Evolutionary conservation across 37 sponge, comb jelly and placozoan genomes (phyloP), one percentile per base, ranked within the genome.

Genomic region (Agelas oroides): DNA sequence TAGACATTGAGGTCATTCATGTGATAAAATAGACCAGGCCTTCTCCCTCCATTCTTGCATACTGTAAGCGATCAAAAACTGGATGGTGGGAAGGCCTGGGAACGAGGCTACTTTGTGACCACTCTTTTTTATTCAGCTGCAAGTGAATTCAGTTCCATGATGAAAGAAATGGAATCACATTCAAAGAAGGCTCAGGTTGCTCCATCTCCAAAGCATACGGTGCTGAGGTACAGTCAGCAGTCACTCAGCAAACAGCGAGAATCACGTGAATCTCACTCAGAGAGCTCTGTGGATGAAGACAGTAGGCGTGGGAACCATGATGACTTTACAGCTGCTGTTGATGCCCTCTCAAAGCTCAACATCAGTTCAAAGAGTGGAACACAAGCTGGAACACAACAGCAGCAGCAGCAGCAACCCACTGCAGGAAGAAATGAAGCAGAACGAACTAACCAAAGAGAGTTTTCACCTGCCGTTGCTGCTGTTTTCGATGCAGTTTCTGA

Each of bases 141-240:
- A 30, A 77, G 39, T 77, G 85, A 85, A 68, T 85, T 85, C 46
- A 41, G 63, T 19, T 35, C 33, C 53, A 46, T 85, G 59, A 28
- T 77, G 77, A 76, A 69, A 67, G 85, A 76, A 39, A 85, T 85
- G 77, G 53, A 64, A 70, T 59, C 76, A 0, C 78, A 59, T 0
- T 77, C 78, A 35, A 77, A 52, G 33, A 77, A 77, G 59, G 23
- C 62, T 8, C 78, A 52, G 14, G 31, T 53, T 20, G 59, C n/a
- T n/a, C n/a, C n/a, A n/a, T n/a, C n/a, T n/a, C n/a, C n/a, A n/a
- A n/a, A n/a, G n/a, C n/a, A n/a, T n/a, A n/a, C n/a, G n/a, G n/a
- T n/a, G n/a, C n/a, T n/a, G 58, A n/a, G 53, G 52, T 19, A 60
- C 63, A 82, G 62, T 32, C 38, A 5, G 39, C 71, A 12, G 53